Base-by-base conservation (phyloP, 2,888 invertebrate species). In the Erebia palarica region DNA sequence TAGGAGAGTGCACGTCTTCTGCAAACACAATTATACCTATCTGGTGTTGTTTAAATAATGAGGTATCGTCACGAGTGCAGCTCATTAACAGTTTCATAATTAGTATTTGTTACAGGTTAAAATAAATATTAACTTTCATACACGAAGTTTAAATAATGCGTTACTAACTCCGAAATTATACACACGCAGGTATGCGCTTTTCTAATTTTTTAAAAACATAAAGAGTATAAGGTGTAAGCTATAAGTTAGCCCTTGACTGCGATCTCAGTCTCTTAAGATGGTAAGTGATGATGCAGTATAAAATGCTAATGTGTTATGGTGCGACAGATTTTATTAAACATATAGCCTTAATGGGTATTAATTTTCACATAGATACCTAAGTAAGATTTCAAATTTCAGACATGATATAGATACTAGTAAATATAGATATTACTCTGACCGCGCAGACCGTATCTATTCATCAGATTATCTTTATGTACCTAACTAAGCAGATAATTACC, bases 401-500 rank as follows among this genome's bases (percentile, higher is more conserved):
- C 67, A 59, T 11, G 13, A 47, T 76, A 71, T 69, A 85, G 86
- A 87, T n/a, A n/a, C n/a, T n/a, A 21, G 3, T 21, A 21, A 2
- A 27, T 27, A 3, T 27, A 27, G 27, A 1, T 21, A 27, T 89
- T 88, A 89, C 84, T 84, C 80, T 78, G 77, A 73, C 76, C 77
- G 74, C 79, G 36, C 36, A 36, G 36, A 36, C 36, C 36, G 76
- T 78, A 80, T 13, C 47, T 47, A 13, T 75, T 73, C 74, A 76
- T 78, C 77, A 81, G 84, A 87, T 58, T 86, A 87, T 81, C 82
- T 83, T 82, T 79, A 76, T 79, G 78, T 79, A 76, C 78, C 76
- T 87, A 76, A 78, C 76, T 87, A 86, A 88, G 81, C 87, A 85
- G 78, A 81, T 86, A 82, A 87, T 86, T 80, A 84, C 47, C 47